phyloP scores from a whole-genome alignment of 2,113 vertebrate genomes.

The Proteles cristata region DNA sequence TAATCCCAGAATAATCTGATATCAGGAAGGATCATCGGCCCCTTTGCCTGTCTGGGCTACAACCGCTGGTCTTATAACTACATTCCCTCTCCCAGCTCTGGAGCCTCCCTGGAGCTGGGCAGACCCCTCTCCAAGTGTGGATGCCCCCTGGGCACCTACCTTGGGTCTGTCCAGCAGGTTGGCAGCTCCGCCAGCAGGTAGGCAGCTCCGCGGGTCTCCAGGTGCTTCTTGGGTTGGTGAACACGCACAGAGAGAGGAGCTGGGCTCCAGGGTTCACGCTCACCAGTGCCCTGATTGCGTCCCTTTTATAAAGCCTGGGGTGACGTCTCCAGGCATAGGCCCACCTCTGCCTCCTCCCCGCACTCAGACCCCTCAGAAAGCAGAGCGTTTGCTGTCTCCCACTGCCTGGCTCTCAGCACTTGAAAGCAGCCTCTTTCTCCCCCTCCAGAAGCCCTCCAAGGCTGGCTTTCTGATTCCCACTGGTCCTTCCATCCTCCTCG shows the following conservation, averaged over 20 bases:
- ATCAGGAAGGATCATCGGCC: not conserved
- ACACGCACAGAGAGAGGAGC: not conserved
- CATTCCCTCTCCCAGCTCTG: not conserved
- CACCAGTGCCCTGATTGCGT: not conserved
- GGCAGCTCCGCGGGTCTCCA: not conserved
- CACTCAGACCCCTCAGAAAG: not conserved
- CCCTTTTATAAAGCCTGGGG: conserved; percentile 36
- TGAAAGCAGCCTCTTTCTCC: not conserved
- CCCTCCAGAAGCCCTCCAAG: not conserved
- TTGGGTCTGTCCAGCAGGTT: not conserved
- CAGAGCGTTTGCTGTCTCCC: not conserved
- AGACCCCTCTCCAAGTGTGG: not conserved
- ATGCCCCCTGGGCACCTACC: not conserved
- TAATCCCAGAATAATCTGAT: not conserved
- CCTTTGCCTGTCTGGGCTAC: not conserved
- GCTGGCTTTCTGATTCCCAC: not conserved
- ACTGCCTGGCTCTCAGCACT: not conserved
- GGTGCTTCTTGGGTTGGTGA: rapidly evolving
- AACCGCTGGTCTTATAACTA: not conserved
- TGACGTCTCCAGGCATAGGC: conserved; percentile 32
- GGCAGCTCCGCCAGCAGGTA: not conserved
- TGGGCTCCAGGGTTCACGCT: not conserved
- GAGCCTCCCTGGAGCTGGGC: not conserved
- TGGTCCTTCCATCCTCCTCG: not conserved
- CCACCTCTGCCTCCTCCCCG: conserved; percentile 4